phyloP scores from a whole-genome alignment of 1,140 invertebrate genomes.

The Phymastichus coffea region DNA sequence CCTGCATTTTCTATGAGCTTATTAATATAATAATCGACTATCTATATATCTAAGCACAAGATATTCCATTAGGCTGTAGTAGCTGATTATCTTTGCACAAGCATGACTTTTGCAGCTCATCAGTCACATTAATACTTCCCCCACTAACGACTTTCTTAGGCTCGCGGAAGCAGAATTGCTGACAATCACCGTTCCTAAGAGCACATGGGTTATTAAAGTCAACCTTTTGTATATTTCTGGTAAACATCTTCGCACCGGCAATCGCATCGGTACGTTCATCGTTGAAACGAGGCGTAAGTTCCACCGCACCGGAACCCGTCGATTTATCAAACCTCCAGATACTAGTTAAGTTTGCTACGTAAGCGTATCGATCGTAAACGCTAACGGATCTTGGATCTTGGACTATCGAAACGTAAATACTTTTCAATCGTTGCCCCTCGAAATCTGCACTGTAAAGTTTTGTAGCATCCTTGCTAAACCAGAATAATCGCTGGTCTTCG shows the following conservation, averaged over 20 bases:
- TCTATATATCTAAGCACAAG: too few relatives aligned
- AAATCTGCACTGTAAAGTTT: neutral
- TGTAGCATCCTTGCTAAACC: neutral
- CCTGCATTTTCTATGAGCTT: too few relatives aligned
- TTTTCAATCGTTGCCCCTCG: neutral
- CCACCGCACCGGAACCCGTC: neutral
- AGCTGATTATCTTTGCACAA: neutral
- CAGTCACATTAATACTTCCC: neutral
- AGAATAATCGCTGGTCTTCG: neutral
- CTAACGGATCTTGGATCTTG: neutral
- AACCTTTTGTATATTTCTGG: neutral
- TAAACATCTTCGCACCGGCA: neutral
- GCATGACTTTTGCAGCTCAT: slow-evolving; percentile 4
- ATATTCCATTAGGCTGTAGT: neutral
- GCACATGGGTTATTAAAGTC: neutral
- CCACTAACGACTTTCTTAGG: neutral
- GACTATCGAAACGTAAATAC: neutral
- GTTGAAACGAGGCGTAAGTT: neutral
- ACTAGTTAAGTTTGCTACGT: neutral
- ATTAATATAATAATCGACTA: too few relatives aligned
- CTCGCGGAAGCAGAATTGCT: slow-evolving; percentile 5
- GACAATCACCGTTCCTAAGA: slow-evolving; percentile 2
- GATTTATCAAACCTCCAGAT: slow-evolving; percentile 9
- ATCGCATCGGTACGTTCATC: neutral
- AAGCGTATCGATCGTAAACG: neutral